Evolutionary conservation across 2,797 vertebrate genomes (phyloP).

Genomic region (Sebastes minor): DNA sequence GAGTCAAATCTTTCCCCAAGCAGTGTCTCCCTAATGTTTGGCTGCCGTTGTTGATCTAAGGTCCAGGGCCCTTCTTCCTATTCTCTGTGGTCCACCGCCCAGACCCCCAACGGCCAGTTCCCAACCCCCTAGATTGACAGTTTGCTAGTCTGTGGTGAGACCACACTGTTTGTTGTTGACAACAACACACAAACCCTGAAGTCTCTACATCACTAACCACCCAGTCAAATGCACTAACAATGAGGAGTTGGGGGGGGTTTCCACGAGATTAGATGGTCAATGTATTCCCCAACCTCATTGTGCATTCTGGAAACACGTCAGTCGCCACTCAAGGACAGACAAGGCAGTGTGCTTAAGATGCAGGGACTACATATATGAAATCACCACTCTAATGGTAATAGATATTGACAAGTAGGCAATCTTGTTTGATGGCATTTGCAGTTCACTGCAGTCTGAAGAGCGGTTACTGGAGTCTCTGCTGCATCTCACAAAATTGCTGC

Average conservation of each 20-base stretch:
- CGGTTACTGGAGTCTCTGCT: background rate
- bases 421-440: conserved; percentile 39
- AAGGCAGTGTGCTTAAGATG: conserved; percentile 39
- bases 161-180: conserved; percentile 40
- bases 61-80: conserved; percentile 25
- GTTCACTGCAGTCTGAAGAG: conserved; percentile 19
- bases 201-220: conserved; percentile 43
- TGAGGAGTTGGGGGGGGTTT: background rate
- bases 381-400: conserved; percentile 53
- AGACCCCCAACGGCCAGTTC: conserved; percentile 29
- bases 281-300: conserved; percentile 54
- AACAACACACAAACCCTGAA: conserved; percentile 41
- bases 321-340: conserved; percentile 62
- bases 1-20: conserved; percentile 66
- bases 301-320: conserved; percentile 56
- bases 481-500: background rate
- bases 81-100: conserved; percentile 38
- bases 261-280: conserved; percentile 19
- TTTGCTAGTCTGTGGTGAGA: conserved; percentile 21
- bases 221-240: conserved; percentile 37
- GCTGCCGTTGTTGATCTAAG: conserved; percentile 40
- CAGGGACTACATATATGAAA: conserved; percentile 52
- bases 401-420: conserved; percentile 55
- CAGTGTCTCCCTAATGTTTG: conserved; percentile 48
- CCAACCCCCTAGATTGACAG: conserved; percentile 41